phyloP scores from a whole-genome alignment of 2,113 vertebrate species.

The Ceyx cyanopectus region DNA sequence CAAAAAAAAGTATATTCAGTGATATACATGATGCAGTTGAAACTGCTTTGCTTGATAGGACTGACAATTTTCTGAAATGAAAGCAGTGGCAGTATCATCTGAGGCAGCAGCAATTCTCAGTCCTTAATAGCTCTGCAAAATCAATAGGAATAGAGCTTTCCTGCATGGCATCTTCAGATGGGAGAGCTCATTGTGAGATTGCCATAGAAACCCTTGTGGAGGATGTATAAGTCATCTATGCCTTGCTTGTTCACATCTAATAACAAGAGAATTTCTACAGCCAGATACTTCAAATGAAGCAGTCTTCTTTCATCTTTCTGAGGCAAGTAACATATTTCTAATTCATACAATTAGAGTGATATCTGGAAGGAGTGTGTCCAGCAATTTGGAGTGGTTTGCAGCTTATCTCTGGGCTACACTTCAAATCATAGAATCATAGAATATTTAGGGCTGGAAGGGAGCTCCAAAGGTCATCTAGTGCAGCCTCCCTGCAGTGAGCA shows the following conservation, averaged over 20 bases:
- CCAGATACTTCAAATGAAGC: slow-evolving; percentile 3
- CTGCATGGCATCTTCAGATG: not conserved
- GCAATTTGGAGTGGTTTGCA: not conserved
- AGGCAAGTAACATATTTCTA: not conserved
- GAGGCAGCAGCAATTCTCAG: not conserved
- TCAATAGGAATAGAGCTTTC: slow-evolving; percentile 30
- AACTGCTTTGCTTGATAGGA: not conserved
- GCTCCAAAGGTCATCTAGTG: too few relatives aligned
- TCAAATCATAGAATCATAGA: too few relatives aligned
- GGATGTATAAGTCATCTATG: not conserved
- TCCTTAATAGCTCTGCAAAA: slow-evolving; percentile 2
- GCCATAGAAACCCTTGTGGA: slow-evolving; percentile 56
- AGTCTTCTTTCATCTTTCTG: not conserved
- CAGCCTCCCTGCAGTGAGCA: too few relatives aligned
- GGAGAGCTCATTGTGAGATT: slow-evolving; percentile 41
- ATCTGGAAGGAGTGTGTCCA: not conserved
- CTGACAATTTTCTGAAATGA: slow-evolving; percentile 17
- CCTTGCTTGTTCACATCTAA: slow-evolving; percentile 43
- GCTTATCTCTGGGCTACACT: not conserved
- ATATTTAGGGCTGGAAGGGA: too few relatives aligned
- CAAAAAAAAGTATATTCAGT: not conserved
- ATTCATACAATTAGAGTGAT: not conserved
- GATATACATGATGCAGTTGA: not conserved
- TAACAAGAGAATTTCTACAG: slow-evolving; percentile 16
- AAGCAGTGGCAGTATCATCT: not conserved